Conservation (phyloP, 2,113 vertebrate species). For the Gopherus evgoodei region DNA sequence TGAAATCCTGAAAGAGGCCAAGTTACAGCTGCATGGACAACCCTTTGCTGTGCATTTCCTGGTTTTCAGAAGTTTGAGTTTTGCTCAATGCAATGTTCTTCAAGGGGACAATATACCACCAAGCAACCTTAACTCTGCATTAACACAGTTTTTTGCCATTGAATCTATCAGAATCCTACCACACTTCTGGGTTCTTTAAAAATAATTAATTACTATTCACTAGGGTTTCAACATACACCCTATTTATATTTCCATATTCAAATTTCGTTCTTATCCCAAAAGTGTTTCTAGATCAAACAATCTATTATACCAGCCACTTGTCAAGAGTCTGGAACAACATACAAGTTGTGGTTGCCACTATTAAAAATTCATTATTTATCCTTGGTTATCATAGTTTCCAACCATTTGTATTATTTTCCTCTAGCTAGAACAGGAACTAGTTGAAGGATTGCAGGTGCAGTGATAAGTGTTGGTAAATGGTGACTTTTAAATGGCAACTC, state of each 20-base stretch:
- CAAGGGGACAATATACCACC: neutral
- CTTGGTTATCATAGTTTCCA: neutral
- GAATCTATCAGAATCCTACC: neutral
- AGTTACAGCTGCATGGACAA: neutral
- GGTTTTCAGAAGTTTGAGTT: neutral
- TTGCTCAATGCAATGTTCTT: neutral
- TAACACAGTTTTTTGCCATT: neutral
- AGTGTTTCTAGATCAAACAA: neutral
- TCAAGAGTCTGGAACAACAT: neutral
- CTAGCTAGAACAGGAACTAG: neutral
- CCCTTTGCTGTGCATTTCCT: neutral
- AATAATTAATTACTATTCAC: neutral
- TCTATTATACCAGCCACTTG: rapidly evolving
- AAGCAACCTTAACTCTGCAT: neutral
- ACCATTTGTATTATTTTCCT: neutral
- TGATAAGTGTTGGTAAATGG: neutral
- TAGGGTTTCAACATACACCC: neutral
- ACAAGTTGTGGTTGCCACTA: rapidly evolving
- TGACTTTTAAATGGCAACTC: slow-evolving; percentile 26
- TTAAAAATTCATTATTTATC: neutral
- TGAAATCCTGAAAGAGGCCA: neutral
- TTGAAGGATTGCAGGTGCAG: slow-evolving; percentile 19
- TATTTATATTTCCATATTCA: neutral
- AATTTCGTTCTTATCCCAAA: neutral
- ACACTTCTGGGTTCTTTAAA: neutral